Evolutionary conservation across 2,888 invertebrate genomes (phyloP), one percentile per base, ranked within the genome.

Genomic region (Asteroscopus sphinx): DNA sequence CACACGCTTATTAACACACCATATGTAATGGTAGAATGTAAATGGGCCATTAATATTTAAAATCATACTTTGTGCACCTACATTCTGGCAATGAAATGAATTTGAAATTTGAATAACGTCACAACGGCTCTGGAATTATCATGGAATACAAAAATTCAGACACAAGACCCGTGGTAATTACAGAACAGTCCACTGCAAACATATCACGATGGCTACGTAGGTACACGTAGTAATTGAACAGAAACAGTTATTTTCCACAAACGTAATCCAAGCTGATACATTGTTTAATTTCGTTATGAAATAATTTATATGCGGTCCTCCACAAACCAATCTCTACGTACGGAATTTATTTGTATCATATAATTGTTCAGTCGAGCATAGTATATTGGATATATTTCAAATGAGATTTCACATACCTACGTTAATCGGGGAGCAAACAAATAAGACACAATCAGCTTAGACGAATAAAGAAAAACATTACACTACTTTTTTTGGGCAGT

Each of bases 251-350:
- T 45, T 40, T 33, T 32, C 47, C 45, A 12, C 35, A 46, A 45
- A 62, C 32, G 46, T 44, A 70, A 51, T 39, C 45, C 40, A 62
- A 51, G 41, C 51, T 37, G 51, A 59, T 71, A 55, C 21, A 47
- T 59, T 37, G 45, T 71, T 54, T 61, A 64, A 71, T 73, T 68
- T 63, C 47, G 64, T 61, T 57, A 59, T 56, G 36, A 60, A 61
- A 75, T 73, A 56, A 68, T 64, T 68, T 48, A 73, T 61, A 61
- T 55, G 60, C 21, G 54, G 65, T 17, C 15, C 28, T 33, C 71
- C 65, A 37, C 59, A 52, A 40, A 51, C 53, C 49, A 42, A 53
- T 42, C 13, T 44, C 25, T 45, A 26, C 39, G 11, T 28, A 55
- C 25, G 16, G 16, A 53, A 53, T 53, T 35, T 63, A 64, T 58